Evolutionary conservation across 1,140 invertebrate genomes (phyloP), one percentile per base, ranked within the genome.

Genomic region (Diplogasteroides magnus): DNA sequence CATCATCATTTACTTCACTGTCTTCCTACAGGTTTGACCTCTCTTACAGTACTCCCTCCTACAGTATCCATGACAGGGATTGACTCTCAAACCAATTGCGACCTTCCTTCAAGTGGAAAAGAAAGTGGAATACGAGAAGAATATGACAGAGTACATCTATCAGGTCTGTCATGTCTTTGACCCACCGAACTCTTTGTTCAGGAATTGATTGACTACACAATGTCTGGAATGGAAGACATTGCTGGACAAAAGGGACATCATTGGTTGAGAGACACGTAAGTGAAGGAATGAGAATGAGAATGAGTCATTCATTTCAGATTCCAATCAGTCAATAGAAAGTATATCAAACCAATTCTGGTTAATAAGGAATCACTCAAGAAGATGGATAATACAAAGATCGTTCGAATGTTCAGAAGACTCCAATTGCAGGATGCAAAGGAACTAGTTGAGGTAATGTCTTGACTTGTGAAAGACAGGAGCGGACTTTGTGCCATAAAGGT

Each of bases 1-100:
- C 63, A 75, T 84, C 31, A 83, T 87, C 29, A 84, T 87, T 61
- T 86, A 86, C 72, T 87, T 87, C 77, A 87, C 86, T 25, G 85
- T 86, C 3, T 86, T 87, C 79, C 70, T 87, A 0, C 85, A 86
- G 83, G 86, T 78, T 55, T 31, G 23, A 19, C 25, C 2, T 25
- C 48, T 31, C 1, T 11, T 11, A 65, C 25, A 31, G 13, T 3
- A 0, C 31, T 15, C 56, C 59, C 27, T 15, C 25, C 19, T n/a
- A n/a, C n/a, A n/a, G n/a, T n/a, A 56, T 27, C 14, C 15, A 66
- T 67, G 78, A 59, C 75, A 86, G 84, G 86, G 86, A 64, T 85
- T 85, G 28, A 84, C 85, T 19, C 84, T 86, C 57, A 86, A 86
- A 69, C 86, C 86, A 32, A 81, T 86, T 31, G 86, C 86, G 1